Evolutionary conservation across 1,140 invertebrate species (phyloP).

Genomic region (Drosophila athabasca): DNA sequence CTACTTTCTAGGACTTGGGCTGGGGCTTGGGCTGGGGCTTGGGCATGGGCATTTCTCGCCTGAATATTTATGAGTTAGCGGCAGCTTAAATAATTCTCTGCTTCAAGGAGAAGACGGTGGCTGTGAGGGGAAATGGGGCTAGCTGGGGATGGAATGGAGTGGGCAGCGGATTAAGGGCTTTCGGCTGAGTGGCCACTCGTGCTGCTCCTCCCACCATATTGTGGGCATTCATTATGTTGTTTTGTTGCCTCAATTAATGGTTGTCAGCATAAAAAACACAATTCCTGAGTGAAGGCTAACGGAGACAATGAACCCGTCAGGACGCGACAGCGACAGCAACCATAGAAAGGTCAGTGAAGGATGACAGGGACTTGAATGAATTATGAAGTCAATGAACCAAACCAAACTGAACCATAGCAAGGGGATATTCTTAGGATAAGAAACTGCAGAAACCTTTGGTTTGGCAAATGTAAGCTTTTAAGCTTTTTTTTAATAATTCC

Average conservation of each 20-base stretch:
- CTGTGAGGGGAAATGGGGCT: background rate
- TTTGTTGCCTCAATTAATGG: conserved; percentile 64
- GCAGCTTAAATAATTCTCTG: conserved; percentile 14
- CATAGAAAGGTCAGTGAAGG: background rate
- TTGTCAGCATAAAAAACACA: conserved; percentile 48
- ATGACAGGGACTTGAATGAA: background rate
- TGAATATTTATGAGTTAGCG: conserved; percentile 51
- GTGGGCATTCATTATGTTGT: conserved; percentile 59
- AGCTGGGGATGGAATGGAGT: conserved; percentile 3
- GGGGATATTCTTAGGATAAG: background rate
- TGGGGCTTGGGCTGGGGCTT: background rate
- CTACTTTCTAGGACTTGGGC: conserved; percentile 15
- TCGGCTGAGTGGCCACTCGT: conserved; percentile 51
- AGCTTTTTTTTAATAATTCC: too few species aligned
- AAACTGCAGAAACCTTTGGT: background rate
- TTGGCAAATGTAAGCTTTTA: background rate
- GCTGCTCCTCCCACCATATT: conserved; percentile 26
- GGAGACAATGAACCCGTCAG: conserved; percentile 49
- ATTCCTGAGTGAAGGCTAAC: background rate
- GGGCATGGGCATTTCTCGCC: background rate
- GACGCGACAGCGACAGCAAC: background rate
- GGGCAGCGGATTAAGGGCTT: conserved; percentile 47
- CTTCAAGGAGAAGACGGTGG: background rate
- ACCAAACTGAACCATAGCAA: background rate
- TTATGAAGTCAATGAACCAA: conserved; percentile 21